Percentiles rank a stretch among this genome's conserved stretches.
phyloP scores from a whole-genome alignment of 2,888 invertebrate genomes.

The Cybosia mesomella region DNA sequence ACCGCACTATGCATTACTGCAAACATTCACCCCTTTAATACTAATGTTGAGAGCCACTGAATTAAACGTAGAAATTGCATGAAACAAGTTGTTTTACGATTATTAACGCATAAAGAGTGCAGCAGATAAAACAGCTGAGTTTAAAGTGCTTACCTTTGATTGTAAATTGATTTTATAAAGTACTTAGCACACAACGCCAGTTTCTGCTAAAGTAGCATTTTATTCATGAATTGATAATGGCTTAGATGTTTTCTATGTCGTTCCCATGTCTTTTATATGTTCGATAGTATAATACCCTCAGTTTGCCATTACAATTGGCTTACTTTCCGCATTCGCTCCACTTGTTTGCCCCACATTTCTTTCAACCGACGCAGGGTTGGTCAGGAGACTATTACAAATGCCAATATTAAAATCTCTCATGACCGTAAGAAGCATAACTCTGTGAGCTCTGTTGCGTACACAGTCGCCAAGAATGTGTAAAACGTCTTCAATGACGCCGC shows the following conservation, averaged over 20 bases:
- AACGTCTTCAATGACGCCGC: no score
- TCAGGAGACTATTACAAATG: no score
- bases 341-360: no score
- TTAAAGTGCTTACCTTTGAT: slow-evolving; percentile 18
- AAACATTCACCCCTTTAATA: not conserved
- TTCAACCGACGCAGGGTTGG: no score
- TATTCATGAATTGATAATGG: not conserved
- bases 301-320: not conserved
- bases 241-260: not conserved
- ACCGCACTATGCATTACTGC: not conserved
- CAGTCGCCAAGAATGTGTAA: no score
- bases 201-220: not conserved
- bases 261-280: not conserved
- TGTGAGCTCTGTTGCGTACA: no score
- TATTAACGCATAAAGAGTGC: slow-evolving; percentile 33
- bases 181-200: not conserved
- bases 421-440: no score
- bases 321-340: no score
- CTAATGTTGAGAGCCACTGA: slow-evolving; percentile 38
- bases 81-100: slow-evolving; percentile 41
- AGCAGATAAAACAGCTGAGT: slow-evolving; percentile 21
- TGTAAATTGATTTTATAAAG: slow-evolving; percentile 16
- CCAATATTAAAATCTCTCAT: no score
- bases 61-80: slow-evolving; percentile 24
- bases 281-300: not conserved